Percentiles rank a stretch among this genome's conserved stretches.
phyloP scores from a whole-genome alignment of 2,113 vertebrate genomes.

The Fregetta grallaria region DNA sequence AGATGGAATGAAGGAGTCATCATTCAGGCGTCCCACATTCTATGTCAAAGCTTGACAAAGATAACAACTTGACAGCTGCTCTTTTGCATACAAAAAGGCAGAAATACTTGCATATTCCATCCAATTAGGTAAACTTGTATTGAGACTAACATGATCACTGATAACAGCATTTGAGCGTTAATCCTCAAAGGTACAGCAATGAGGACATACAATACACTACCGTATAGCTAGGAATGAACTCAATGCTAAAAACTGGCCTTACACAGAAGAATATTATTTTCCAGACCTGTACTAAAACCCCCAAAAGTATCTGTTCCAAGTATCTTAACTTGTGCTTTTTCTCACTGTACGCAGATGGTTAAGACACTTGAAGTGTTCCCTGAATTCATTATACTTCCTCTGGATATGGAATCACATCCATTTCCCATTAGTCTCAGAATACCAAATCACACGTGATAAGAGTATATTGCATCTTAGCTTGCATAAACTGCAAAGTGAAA shows the following conservation, averaged over 20 bases:
- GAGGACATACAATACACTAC: neutral
- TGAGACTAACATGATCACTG: neutral
- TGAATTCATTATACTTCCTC: neutral
- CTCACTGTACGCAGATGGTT: neutral
- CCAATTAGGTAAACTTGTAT: neutral
- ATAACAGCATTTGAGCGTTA: neutral
- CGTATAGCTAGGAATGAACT: neutral
- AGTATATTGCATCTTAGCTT: neutral
- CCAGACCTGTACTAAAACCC: neutral
- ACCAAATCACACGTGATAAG: neutral
- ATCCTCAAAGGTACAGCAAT: neutral
- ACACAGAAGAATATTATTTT: neutral
- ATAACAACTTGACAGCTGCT: neutral
- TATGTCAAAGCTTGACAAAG: neutral
- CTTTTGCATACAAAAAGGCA: conserved; percentile 4
- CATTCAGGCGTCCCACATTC: neutral
- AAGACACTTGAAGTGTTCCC: neutral
- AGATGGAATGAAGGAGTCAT: neutral
- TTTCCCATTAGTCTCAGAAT: neutral
- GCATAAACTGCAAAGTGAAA: neutral
- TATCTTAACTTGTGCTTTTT: neutral
- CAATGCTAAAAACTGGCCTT: neutral
- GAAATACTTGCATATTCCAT: neutral
- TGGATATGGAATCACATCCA: neutral
- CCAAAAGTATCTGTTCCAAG: neutral